Evolutionary conservation across 2,113 vertebrate species (phyloP).

Genomic region (Nicator chloris): DNA sequence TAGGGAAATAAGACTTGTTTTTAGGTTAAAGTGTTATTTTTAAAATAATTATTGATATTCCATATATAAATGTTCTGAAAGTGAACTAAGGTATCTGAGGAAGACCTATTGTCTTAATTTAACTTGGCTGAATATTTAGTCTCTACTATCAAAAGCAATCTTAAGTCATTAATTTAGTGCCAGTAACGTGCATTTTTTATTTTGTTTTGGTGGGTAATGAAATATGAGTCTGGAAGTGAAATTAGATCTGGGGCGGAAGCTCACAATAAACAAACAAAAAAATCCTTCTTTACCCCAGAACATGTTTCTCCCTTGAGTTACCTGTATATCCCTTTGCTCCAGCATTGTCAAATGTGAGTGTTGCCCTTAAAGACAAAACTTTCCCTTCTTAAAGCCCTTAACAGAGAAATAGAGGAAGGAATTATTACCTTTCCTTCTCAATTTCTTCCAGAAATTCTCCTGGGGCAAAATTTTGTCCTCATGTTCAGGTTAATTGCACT

Average conservation of each 20-base stretch:
- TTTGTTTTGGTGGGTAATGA: not conserved
- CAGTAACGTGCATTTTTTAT: not conserved
- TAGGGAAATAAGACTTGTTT: not conserved
- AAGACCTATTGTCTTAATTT: not conserved
- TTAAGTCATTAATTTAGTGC: not conserved
- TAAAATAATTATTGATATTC: not conserved
- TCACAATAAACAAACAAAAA: not conserved
- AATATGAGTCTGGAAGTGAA: not conserved
- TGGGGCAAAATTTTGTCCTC: not conserved
- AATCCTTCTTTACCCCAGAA: not conserved
- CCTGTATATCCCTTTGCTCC: not conserved
- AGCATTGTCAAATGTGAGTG: not conserved
- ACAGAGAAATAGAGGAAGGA: not conserved
- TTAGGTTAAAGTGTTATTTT: not conserved
- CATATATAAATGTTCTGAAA: not conserved
- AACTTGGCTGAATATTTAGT: not conserved
- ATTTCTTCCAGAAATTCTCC: not conserved
- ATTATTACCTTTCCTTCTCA: not conserved
- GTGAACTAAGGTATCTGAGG: not conserved
- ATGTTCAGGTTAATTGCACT: not conserved
- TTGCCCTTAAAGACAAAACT: not conserved
- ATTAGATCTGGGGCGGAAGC: fast-evolving
- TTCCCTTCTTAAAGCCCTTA: not conserved
- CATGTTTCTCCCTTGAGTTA: not conserved
- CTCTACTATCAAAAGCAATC: not conserved